Evolutionary conservation across 2,113 vertebrate species (phyloP), one percentile per base, ranked within the genome.

Genomic region (Pyrgilauda ruficollis): DNA sequence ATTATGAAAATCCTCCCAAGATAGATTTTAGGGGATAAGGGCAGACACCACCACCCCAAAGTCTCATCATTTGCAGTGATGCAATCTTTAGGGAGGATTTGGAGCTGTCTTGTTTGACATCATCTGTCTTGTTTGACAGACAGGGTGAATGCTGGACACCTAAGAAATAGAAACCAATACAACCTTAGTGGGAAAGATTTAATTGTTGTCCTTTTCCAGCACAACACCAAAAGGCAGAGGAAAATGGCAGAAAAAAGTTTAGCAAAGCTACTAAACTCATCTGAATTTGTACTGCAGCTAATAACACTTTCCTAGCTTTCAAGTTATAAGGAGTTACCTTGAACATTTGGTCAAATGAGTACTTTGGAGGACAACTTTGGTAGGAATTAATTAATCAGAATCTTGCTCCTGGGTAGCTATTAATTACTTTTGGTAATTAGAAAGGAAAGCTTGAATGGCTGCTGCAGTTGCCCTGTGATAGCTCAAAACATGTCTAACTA

Each of bases 1-100:
- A 87, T 96, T 97, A 96, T 1, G 2, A 67, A 95, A 97, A 96
- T 96, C 91, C 94, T 91, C 83, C 81, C 72, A 89, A 85, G 74
- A 90, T 0, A 92, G 89, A 90, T 95, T 91, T 93, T 85, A 94
- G 46, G 19, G 61, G 87, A 92, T 96, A 92, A 95, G 74, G 49
- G 35, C 79, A 92, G 75, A 62, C n/a, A 79, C 47, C 15, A 20
- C 7, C 31, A 74, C 73, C 75, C 53, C 63, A 91, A 17, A 89
- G 67, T 50, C 39, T 82, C 81, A 73, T 87, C 74, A 82, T 93
- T 90, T 77, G 47, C 18, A 12, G 44, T 79, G 84, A 91, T 90
- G 74, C 83, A 94, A 94, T 78, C 52, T 72, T 83, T 39, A 35
- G n/a, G 24, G 66, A 90, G 69, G 80, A 93, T 95, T 90, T 90